Base-by-base conservation (phyloP, 2,113 vertebrate species). In the Fukomys damarensis region DNA sequence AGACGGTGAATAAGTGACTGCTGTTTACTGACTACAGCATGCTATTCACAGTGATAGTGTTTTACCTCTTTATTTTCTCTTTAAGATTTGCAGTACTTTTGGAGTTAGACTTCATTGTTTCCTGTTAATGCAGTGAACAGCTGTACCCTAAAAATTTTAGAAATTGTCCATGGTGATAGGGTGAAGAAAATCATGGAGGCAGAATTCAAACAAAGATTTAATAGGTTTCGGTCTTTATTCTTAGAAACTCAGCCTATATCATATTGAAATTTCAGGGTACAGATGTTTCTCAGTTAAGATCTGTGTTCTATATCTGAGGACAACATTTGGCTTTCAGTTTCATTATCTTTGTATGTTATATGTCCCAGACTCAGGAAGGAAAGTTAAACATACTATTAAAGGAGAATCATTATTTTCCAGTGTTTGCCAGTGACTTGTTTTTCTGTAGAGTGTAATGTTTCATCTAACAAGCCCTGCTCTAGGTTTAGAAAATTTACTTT, bases 401-500 rank as follows among this genome's bases (percentile, higher is more conserved):
- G 17, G 0, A 3, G 92, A 74, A 38, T 52, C 61, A 72, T 72
- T 96, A 89, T 95, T 97, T 93, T 68, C 81, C n/a, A 63, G 0
- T 89, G 70, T 84, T 95, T 28, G 4, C 81, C 11, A 88, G 16
- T 22, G 87, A 43, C 38, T 4, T 93, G 16, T 76, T 98, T 94
- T 91, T 76, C 92, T 70, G 4, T 46, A 74, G 74, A 66, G 35
- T 83, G 38, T 94, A 56, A 70, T 52, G 28, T 32, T 11, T 97
- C 95, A 10, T 72, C 66, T 93, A 92, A 0, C 35, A 72, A 87
- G 30, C n/a, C 9, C 91, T 87, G 28, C 2, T 9, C 59, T 94
- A 89, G 32, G 38, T n/a, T 95, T n/a, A 96, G 93, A 96, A 83
- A 94, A 94, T 96, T 96, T 86, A 83, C 38, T 88, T 81, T 56